phyloP scores from a whole-genome alignment of 2,888 invertebrate species.

The Spisula solida region DNA sequence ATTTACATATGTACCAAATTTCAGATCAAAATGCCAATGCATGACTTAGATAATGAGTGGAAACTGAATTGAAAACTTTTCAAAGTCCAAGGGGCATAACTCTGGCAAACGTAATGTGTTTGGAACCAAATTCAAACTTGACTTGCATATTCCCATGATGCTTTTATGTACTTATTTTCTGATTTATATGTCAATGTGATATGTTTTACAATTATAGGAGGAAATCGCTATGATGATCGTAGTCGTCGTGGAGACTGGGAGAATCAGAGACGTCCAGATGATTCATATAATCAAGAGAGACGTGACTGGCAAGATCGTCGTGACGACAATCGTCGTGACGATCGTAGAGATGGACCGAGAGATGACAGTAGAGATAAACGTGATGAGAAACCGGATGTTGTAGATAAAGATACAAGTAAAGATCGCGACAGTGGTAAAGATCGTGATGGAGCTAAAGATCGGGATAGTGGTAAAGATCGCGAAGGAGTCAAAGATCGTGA shows the following conservation, averaged over 20 bases:
- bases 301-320: constrained; percentile 72
- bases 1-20: no score
- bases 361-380: constrained; percentile 57
- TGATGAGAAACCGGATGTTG: constrained; percentile 51
- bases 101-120: no score
- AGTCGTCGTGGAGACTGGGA: constrained; percentile 75
- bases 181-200: neutral
- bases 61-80: no score
- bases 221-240: constrained; percentile 72
- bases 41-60: no score
- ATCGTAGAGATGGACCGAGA: constrained; percentile 54
- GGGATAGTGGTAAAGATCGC: no score
- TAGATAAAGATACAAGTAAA: constrained; percentile 51
- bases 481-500: constrained; percentile 47
- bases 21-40: no score
- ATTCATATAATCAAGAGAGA: constrained; percentile 69
- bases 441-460: no score
- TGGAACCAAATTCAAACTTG: no score
- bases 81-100: no score
- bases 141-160: no score
- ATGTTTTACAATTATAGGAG: constrained; percentile 32
- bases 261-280: constrained; percentile 66
- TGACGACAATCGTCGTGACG: constrained; percentile 62
- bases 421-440: constrained; percentile 18
- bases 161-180: no score